A percentile compares a stretch with the other conserved stretches of the same genome.
Evolutionary conservation across 2,888 invertebrate genomes (phyloP).

Genomic region (Auanema sp.): DNA sequence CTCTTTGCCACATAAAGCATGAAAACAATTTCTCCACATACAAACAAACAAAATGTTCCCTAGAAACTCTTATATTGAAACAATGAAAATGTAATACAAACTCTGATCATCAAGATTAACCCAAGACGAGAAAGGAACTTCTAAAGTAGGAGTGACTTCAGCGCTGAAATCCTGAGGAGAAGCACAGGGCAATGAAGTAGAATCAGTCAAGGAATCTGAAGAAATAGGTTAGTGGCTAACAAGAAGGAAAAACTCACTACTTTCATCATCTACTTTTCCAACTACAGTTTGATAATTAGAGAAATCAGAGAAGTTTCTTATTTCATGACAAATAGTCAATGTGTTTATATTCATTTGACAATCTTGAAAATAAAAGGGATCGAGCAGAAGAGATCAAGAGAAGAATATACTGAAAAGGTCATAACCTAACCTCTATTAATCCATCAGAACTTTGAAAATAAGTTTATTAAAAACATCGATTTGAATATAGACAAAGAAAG

Average conservation of each 20-base stretch:
- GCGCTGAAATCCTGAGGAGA: not conserved
- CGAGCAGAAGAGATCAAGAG: no score
- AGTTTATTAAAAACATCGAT: not conserved
- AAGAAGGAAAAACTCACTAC: no score
- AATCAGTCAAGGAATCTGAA: not conserved
- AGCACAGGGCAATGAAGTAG: not conserved
- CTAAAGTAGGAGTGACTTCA: not conserved
- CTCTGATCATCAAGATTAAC: not conserved
- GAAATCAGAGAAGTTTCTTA: no score
- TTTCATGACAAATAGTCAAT: no score
- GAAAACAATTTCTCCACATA: slow-evolving; percentile 33
- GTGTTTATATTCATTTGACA: no score
- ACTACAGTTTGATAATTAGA: no score
- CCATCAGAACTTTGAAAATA: not conserved
- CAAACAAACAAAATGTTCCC: slow-evolving; percentile 23
- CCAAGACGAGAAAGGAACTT: not conserved
- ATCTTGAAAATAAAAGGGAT: not conserved
- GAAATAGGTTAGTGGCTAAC: no score
- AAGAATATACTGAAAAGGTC: not conserved
- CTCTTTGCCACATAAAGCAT: slow-evolving; percentile 16
- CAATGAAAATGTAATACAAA: slow-evolving; percentile 6
- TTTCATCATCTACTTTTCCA: no score
- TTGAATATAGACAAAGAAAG: not conserved
- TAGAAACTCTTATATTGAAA: slow-evolving; percentile 3
- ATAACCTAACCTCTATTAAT: not conserved